Evolutionary conservation across 1,140 invertebrate species (phyloP).

Genomic region (Ladona fulva): DNA sequence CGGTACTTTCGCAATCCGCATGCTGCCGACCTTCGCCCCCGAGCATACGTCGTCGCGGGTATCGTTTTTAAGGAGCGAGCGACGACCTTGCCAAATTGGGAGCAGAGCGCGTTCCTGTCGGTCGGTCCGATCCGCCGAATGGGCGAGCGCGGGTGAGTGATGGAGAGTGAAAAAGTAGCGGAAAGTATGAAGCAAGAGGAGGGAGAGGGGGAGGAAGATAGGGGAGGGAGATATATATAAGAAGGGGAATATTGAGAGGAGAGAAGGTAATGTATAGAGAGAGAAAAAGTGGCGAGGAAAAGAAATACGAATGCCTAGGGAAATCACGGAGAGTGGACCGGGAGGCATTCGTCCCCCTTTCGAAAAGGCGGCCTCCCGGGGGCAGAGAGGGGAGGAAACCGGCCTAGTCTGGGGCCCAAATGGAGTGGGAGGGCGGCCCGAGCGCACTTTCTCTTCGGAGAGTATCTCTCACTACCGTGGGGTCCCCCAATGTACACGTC

Average conservation of each 20-base stretch:
- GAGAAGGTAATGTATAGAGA: background rate
- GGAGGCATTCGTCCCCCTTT: background rate
- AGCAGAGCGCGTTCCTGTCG: no score
- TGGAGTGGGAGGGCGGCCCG: background rate
- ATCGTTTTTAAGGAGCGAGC: no score
- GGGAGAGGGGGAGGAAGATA: background rate
- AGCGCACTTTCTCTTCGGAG: background rate
- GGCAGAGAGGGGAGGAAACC: background rate
- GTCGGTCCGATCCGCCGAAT: no score
- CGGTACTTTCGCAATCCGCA: no score
- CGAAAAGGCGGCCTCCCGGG: background rate
- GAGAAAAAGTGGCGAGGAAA: background rate
- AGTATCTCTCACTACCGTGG: background rate
- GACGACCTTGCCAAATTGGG: no score
- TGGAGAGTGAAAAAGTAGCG: background rate
- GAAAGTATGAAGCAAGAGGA: background rate
- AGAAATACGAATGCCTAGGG: background rate
- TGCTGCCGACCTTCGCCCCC: no score
- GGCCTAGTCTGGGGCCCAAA: background rate
- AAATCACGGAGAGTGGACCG: background rate
- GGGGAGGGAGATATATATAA: background rate
- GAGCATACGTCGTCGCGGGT: no score
- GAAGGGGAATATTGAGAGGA: background rate
- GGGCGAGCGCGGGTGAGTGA: no score
- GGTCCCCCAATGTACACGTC: background rate